phyloP scores from a whole-genome alignment of 2,113 vertebrate species.

The Chaetorhynchus papuensis region DNA sequence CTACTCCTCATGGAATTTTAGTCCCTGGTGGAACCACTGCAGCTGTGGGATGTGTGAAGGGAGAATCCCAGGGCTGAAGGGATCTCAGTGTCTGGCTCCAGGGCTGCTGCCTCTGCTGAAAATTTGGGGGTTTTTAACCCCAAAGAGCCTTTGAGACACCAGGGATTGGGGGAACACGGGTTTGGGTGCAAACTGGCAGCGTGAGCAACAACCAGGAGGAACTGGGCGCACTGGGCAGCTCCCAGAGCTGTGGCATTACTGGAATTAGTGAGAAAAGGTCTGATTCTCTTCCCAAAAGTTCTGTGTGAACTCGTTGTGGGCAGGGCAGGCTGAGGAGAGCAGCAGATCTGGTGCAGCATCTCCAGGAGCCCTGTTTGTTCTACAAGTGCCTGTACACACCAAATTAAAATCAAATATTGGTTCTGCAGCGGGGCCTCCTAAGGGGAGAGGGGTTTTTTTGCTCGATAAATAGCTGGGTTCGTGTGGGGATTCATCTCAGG shows the following conservation, averaged over 20 bases:
- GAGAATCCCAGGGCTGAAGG: not conserved
- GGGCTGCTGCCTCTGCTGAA: not conserved
- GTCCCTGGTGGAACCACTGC: fast-evolving
- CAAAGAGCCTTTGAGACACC: not conserved
- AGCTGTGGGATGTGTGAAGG: not conserved
- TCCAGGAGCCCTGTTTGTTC: not conserved
- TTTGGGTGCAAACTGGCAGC: not conserved
- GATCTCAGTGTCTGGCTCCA: fast-evolving
- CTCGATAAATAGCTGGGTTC: not conserved
- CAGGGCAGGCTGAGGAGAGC: not conserved
- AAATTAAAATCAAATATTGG: constrained; percentile 52
- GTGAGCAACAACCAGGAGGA: not conserved
- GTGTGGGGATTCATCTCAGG: not conserved
- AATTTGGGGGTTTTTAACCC: fast-evolving
- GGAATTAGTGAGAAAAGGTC: not conserved
- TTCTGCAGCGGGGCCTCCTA: not conserved
- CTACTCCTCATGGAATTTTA: fast-evolving
- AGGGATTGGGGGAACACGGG: fast-evolving
- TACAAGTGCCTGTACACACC: not conserved
- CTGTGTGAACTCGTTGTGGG: not conserved
- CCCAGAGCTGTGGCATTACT: not conserved
- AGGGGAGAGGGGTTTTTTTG: not conserved
- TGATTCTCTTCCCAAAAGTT: not conserved
- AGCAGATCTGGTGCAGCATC: not conserved
- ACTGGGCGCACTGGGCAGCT: not conserved